phyloP scores from a whole-genome alignment of 2,797 vertebrate species.

The Parambassis ranga region DNA sequence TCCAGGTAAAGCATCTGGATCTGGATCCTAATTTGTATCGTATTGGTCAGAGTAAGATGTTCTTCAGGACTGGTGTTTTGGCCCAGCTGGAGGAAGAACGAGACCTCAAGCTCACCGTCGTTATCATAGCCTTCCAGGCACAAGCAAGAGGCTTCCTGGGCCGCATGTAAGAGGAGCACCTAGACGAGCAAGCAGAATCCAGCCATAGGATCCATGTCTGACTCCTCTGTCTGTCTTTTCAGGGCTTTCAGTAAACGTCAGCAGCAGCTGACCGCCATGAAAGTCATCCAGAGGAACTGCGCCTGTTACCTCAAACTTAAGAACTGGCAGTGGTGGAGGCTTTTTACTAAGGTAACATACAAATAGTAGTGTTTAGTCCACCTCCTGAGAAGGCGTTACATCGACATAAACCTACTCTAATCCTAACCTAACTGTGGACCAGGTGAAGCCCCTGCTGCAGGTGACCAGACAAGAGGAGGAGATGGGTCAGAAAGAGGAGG shows the following conservation, averaged over 20 bases:
- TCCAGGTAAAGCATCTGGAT: slow-evolving; percentile 92
- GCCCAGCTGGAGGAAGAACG: slow-evolving; percentile 97
- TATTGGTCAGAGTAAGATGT: slow-evolving; percentile 98
- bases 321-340: slow-evolving; percentile 99
- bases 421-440: slow-evolving; percentile 1
- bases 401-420: no score
- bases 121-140: slow-evolving; percentile 94
- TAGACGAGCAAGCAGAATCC: neutral
- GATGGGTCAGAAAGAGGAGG: slow-evolving; percentile 94
- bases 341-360: slow-evolving; percentile 91
- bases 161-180: slow-evolving; percentile 85
- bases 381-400: no score
- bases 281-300: slow-evolving; percentile 96
- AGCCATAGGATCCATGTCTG: neutral
- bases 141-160: slow-evolving; percentile 90
- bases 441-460: slow-evolving; percentile 98
- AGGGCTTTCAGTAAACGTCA: slow-evolving; percentile 95
- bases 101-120: slow-evolving; percentile 93
- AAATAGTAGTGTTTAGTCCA: neutral
- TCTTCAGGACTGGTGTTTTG: slow-evolving; percentile 96
- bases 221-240: neutral
- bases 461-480: slow-evolving; percentile 98
- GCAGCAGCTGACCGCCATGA: slow-evolving; percentile 95
- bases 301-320: slow-evolving; percentile 95
- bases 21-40: slow-evolving; percentile 94